Evolutionary conservation across 2,797 vertebrate species (phyloP), one percentile per base, ranked within the genome.

Genomic region (Sebastes elongatus): DNA sequence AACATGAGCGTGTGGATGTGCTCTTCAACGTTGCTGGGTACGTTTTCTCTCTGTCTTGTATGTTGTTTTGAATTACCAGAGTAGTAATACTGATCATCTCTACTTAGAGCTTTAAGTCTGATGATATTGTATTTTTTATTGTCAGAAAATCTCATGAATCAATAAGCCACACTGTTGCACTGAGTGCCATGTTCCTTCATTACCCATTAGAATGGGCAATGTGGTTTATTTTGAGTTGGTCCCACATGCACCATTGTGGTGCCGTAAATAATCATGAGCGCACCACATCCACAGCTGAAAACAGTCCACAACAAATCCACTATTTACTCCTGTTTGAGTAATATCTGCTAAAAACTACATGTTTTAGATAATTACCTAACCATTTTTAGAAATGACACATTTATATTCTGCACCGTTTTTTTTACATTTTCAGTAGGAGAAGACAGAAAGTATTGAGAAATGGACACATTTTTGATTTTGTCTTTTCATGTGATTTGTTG

Each of bases 11-110:
- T 74, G 91, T 99, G 5, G 98, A 99, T 0, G 96, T 99, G 79
- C 95, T 99, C 69, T 98, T 97, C 86, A 99, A 99, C 38, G 85
- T 98, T 62, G 98, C 97, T 64, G 98, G 98, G 98, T 99, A 96
- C 6, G 1, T 67, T 32, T 18, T 28, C 2, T 3, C 4, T 75
- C 9, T 20, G 10, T 52, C 5, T 3, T 55, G 14, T 22, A 25
- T 25, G 32, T 27, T 28, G 16, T n/a, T 6, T 6, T 49, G 64
- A 46, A 30, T 67, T n/a, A 30, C 42, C 62, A 28, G 35, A 22
- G 14, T 18, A 25, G 23, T 8, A 6, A 10, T n/a, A 28, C 33
- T 59, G 33, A 71, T 59, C 2, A 23, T 1, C 10, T 69, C 20
- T 33, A 16, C n/a, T 27, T 25, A 13, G n/a, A 22, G 28, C 7